Conservation (phyloP, 2,113 vertebrate genomes). For the Dascyllus trimaculatus region DNA sequence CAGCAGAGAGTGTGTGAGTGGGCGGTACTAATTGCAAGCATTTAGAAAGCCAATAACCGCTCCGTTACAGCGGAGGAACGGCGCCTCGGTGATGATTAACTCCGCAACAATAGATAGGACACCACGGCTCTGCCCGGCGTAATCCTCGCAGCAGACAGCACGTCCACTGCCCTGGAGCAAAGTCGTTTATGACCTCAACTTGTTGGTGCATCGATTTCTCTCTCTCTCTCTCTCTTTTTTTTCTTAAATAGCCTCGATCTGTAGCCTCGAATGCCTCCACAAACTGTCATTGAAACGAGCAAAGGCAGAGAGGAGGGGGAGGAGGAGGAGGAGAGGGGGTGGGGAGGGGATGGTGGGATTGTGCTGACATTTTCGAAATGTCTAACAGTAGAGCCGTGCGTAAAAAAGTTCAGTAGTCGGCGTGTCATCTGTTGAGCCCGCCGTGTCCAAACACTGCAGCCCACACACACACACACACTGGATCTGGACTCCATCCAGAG, state of each 20-base stretch:
- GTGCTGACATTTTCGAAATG: background rate
- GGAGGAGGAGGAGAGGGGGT: too few relatives aligned
- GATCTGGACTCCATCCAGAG: slow-evolving; percentile 57
- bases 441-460: slow-evolving; percentile 2
- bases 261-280: background rate
- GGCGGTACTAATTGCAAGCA: slow-evolving; percentile 38
- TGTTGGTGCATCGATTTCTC: slow-evolving; percentile 64
- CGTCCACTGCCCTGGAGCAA: slow-evolving; percentile 59
- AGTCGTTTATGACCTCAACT: slow-evolving; percentile 53
- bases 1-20: background rate
- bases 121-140: slow-evolving; percentile 39
- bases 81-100: slow-evolving; percentile 51
- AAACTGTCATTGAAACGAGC: slow-evolving; percentile 23
- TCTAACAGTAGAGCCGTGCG: background rate
- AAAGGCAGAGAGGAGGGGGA: background rate
- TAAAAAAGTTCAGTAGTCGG: slow-evolving; percentile 15
- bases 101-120: slow-evolving; percentile 50
- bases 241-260: background rate
- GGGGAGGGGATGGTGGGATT: too few relatives aligned
- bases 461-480: background rate
- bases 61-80: slow-evolving; percentile 29
- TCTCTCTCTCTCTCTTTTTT: too few relatives aligned
- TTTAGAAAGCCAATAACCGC: slow-evolving; percentile 43
- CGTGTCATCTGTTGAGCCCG: slow-evolving; percentile 48
- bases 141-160: slow-evolving; percentile 67